Conservation (phyloP, 2,113 vertebrate species). For the Corythoichthys haematopterus region DNA sequence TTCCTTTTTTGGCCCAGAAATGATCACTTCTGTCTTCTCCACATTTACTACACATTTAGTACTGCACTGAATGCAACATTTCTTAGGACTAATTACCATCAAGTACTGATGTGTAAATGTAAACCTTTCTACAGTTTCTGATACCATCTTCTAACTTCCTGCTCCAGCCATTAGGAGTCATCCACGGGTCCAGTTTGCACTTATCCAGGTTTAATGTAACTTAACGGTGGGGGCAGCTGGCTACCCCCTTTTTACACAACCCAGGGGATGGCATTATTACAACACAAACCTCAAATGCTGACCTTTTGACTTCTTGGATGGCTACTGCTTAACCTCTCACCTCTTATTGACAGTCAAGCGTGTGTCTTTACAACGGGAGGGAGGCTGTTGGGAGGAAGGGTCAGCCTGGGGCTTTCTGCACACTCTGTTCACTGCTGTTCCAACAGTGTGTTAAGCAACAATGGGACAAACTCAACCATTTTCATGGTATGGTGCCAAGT, state of each 20-base stretch:
- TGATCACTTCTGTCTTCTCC: no score
- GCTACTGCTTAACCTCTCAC: slow-evolving; percentile 56
- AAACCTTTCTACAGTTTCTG: neutral
- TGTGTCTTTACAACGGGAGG: slow-evolving; percentile 24
- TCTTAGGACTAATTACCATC: neutral
- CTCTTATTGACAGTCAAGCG: slow-evolving; percentile 25
- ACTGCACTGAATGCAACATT: neutral
- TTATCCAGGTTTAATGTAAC: slow-evolving; percentile 41
- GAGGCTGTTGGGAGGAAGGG: neutral
- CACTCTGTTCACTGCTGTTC: neutral
- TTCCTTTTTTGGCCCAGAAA: no score
- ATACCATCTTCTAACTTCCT: neutral
- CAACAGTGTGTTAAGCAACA: neutral
- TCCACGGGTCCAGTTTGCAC: slow-evolving; percentile 28
- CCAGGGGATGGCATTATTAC: slow-evolving; percentile 50
- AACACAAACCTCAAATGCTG: slow-evolving; percentile 48
- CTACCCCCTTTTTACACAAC: slow-evolving; percentile 39
- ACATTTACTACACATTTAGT: no score
- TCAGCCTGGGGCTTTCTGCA: neutral
- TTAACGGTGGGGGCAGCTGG: slow-evolving; percentile 59
- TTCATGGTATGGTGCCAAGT: neutral
- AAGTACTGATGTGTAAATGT: neutral
- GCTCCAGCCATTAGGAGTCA: slow-evolving; percentile 10
- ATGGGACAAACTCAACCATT: slow-evolving; percentile 3
- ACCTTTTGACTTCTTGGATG: slow-evolving; percentile 42